Conservation (phyloP, 1,140 invertebrate species). For the Heliconius hewitsoni region DNA sequence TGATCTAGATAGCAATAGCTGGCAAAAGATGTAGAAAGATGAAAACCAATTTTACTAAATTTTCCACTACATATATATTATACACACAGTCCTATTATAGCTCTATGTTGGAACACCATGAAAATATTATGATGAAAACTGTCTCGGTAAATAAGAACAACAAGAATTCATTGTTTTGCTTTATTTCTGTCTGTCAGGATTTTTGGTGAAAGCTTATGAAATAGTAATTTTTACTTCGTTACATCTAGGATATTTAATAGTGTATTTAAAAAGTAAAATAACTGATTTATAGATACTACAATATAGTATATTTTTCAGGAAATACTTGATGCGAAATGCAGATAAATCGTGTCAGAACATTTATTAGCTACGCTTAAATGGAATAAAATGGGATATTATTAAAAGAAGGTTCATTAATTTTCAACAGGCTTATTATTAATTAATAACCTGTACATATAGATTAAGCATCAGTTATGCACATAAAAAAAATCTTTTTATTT, state of each 20-base stretch:
- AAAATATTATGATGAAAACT: neutral
- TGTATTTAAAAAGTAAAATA: neutral
- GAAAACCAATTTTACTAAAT: neutral
- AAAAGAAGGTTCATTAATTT: neutral
- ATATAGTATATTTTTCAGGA: neutral
- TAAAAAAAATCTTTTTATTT: neutral
- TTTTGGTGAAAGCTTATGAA: neutral
- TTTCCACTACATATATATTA: neutral
- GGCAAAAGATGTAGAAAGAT: neutral
- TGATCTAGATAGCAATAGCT: neutral
- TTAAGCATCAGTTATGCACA: neutral
- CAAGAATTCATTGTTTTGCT: slow-evolving; percentile 1
- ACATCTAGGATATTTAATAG: neutral
- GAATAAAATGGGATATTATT: neutral
- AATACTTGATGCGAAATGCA: neutral
- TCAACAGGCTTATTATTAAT: neutral
- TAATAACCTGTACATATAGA: neutral
- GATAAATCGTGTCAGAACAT: neutral
- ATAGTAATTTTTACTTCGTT: neutral
- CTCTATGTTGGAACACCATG: neutral
- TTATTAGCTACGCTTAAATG: neutral
- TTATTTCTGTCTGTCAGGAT: neutral
- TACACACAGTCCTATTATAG: neutral
- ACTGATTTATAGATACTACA: too few species aligned
- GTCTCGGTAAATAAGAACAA: neutral